Conservation (phyloP, 2,797 vertebrate genomes). For the Graptemys geographica region DNA sequence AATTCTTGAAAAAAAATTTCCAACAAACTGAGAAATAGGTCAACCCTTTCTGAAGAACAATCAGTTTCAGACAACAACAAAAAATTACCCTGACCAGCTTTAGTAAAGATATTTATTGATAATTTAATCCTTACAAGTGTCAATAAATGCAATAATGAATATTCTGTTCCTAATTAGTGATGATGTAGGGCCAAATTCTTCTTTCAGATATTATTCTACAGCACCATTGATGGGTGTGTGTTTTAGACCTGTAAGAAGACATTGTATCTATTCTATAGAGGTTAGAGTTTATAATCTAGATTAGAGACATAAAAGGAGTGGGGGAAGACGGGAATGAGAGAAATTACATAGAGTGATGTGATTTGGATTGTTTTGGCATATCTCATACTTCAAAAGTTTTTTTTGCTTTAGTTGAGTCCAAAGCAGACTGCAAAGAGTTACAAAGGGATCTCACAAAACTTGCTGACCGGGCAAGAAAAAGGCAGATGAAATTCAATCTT, state of each 20-base stretch:
- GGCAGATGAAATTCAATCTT: neutral
- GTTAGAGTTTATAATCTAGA: neutral
- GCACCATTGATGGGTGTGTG: neutral
- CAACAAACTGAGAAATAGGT: no score
- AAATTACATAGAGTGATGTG: neutral
- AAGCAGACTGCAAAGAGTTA: neutral
- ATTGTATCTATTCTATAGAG: neutral
- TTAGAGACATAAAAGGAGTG: neutral
- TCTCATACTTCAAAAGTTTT: neutral
- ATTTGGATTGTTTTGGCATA: neutral
- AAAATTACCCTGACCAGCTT: neutral
- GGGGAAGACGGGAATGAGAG: neutral
- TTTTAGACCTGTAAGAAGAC: neutral
- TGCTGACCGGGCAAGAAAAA: neutral
- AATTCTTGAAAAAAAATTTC: no score
- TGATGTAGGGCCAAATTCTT: neutral
- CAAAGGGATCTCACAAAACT: neutral
- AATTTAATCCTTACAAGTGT: neutral
- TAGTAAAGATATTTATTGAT: neutral
- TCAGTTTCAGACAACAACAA: no score
- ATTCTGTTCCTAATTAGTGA: no score
- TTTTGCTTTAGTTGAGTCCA: neutral
- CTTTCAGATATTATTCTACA: neutral
- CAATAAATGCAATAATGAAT: no score
- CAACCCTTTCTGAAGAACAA: no score